A percentile compares a stretch with the other conserved stretches of the same genome.
These are phyloP conservation scores for Atherinosoma microstoma DNA, from an alignment of 2,797 vertebrate species.

Conservation along the genomic window DNA sequence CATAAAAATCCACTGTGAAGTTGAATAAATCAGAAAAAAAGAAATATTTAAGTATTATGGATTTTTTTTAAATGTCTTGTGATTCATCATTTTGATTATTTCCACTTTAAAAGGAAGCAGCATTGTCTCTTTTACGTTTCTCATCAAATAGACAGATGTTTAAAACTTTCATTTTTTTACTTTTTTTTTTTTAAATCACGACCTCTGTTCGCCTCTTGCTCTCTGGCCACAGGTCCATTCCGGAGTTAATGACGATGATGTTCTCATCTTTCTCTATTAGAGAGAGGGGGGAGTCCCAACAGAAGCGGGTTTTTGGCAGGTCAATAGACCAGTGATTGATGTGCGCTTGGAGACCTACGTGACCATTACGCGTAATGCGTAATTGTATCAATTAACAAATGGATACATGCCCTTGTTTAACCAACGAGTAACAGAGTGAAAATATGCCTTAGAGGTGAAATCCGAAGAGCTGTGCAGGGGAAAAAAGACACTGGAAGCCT, in stretches of 20 bases:
- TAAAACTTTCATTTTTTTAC: slow-evolving; percentile 1
- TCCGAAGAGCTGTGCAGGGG: slow-evolving; percentile 67
- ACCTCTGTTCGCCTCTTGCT: slow-evolving; percentile 64
- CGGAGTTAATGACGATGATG: slow-evolving; percentile 79
- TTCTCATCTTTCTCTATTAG: slow-evolving; percentile 82
- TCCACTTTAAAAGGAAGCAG: neutral
- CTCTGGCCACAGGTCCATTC: slow-evolving; percentile 77
- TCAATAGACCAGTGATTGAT: slow-evolving; percentile 88
- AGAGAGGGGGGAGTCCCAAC: slow-evolving; percentile 75
- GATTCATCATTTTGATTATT: neutral
- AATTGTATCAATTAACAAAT: slow-evolving; percentile 95
- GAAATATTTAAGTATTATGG: neutral
- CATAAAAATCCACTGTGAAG: slow-evolving; percentile 26
- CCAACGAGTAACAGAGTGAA: slow-evolving; percentile 81
- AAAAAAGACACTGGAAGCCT: slow-evolving; percentile 71
- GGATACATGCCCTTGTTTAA: slow-evolving; percentile 88
- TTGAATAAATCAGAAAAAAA: slow-evolving; percentile 28
- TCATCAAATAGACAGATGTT: neutral
- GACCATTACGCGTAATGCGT: slow-evolving; percentile 86
- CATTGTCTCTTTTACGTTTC: neutral
- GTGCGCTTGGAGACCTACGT: slow-evolving; percentile 85
- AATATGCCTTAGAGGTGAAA: slow-evolving; percentile 84
- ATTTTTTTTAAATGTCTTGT: neutral
- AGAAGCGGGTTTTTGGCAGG: slow-evolving; percentile 81
- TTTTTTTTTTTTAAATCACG: slow-evolving; percentile 32